These are phyloP conservation scores for Gymnocheta viridis DNA, from an alignment of 2,888 invertebrate genomes.

Conservation along the genomic window DNA sequence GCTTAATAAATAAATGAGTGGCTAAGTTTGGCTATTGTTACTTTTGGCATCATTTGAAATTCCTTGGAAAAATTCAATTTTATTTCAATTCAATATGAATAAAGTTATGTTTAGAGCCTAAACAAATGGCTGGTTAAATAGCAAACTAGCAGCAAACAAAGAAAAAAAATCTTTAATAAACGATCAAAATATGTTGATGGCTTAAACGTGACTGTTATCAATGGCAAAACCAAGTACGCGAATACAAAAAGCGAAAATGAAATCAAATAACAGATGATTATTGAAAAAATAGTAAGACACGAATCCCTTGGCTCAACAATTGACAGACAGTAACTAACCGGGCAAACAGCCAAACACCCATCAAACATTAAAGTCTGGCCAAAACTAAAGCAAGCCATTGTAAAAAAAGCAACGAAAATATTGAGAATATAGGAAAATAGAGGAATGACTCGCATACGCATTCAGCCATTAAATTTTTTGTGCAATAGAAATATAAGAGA, in stretches of 20 bases:
- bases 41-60: constrained; percentile 57
- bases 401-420: background rate
- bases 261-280: constrained; percentile 52
- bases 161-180: constrained; percentile 14
- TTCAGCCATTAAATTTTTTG: background rate
- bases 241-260: constrained; percentile 26
- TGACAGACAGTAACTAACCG: constrained; percentile 22
- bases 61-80: constrained; percentile 58
- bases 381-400: constrained; percentile 6
- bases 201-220: constrained; percentile 68
- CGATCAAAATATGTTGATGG: constrained; percentile 56
- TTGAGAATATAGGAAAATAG: background rate
- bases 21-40: constrained; percentile 8
- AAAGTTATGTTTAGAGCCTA: constrained; percentile 40
- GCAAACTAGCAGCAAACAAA: constrained; percentile 1
- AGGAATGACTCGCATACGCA: background rate
- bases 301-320: constrained; percentile 45
- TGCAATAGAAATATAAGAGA: no score
- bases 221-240: constrained; percentile 39
- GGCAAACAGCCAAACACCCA: constrained; percentile 2
- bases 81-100: constrained; percentile 32
- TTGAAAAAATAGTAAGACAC: constrained; percentile 33
- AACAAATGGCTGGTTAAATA: constrained; percentile 56
- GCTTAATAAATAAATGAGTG: background rate
- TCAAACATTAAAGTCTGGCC: constrained; percentile 36